A percentile compares a stretch with the other conserved stretches of the same genome.
Conservation (phyloP, 2,888 invertebrate genomes). For the Catocala fraxini region DNA sequence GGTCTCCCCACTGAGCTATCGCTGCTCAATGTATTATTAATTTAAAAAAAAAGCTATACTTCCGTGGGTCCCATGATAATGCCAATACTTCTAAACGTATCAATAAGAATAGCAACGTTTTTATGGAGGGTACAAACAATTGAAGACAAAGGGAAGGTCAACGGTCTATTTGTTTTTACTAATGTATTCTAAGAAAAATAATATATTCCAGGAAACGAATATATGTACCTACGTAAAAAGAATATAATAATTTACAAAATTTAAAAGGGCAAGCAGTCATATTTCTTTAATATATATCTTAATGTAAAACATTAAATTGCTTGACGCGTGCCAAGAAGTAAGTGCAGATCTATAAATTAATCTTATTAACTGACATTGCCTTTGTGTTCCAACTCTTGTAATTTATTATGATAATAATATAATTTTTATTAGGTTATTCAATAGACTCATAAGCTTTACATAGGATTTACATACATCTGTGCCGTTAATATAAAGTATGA, state of each 20-base stretch:
- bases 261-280: background rate
- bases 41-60: background rate
- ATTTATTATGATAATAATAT: slow-evolving; percentile 38
- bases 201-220: background rate
- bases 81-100: slow-evolving; percentile 1
- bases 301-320: background rate
- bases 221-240: no score
- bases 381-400: slow-evolving; percentile 31
- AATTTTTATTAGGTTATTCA: slow-evolving; percentile 42
- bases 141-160: slow-evolving; percentile 4
- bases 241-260: no score
- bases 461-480: slow-evolving; percentile 35
- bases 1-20: no score
- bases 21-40: no score
- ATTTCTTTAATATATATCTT: background rate
- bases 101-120: background rate
- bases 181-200: slow-evolving; percentile 1
- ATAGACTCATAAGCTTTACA: slow-evolving; percentile 41
- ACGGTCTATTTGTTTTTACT: slow-evolving; percentile 2
- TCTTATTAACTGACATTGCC: slow-evolving; percentile 27
- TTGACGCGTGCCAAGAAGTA: slow-evolving; percentile 36
- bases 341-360: slow-evolving; percentile 38
- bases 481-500: slow-evolving; percentile 25
- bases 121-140: background rate
- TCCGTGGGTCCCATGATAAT: background rate